Conservation (phyloP, 2,113 vertebrate species). For the Picathartes gymnocephalus region DNA sequence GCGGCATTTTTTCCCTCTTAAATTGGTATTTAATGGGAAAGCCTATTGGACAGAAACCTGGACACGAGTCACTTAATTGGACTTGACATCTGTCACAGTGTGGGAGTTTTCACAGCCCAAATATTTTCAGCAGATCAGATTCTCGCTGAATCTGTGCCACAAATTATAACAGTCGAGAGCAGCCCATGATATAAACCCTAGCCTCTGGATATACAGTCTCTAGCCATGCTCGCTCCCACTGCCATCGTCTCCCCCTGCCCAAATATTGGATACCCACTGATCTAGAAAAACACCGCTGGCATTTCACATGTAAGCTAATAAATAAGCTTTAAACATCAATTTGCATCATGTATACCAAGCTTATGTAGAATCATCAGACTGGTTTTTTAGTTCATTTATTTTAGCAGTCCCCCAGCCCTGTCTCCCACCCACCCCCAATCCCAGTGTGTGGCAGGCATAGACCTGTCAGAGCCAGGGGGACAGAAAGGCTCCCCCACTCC, state of each 20-base stretch:
- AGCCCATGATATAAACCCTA: conserved; percentile 59
- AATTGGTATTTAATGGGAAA: conserved; percentile 81
- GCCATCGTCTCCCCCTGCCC: neutral
- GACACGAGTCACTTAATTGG: conserved; percentile 80
- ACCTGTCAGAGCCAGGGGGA: neutral
- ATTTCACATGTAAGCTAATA: conserved; percentile 31
- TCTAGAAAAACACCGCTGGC: conserved; percentile 59
- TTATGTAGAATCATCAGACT: neutral
- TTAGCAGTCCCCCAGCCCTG: neutral
- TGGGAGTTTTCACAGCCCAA: conserved; percentile 82
- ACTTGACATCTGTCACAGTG: conserved; percentile 83
- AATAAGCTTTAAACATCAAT: conserved; percentile 57
- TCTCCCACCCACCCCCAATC: neutral
- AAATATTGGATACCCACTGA: conserved; percentile 36
- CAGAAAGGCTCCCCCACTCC: neutral
- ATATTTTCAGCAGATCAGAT: conserved; percentile 79
- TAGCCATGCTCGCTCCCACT: neutral
- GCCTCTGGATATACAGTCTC: conserved; percentile 49
- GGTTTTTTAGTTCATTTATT: neutral
- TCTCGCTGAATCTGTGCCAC: conserved; percentile 76
- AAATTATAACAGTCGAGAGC: conserved; percentile 73
- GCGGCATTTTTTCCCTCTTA: conserved; percentile 70
- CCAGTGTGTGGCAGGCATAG: accelerated
- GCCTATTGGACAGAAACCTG: conserved; percentile 80
- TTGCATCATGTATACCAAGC: neutral